Percentiles rank a stretch among this genome's conserved stretches.
Evolutionary conservation across 2,113 vertebrate species (phyloP).

Genomic region (Mola mola): DNA sequence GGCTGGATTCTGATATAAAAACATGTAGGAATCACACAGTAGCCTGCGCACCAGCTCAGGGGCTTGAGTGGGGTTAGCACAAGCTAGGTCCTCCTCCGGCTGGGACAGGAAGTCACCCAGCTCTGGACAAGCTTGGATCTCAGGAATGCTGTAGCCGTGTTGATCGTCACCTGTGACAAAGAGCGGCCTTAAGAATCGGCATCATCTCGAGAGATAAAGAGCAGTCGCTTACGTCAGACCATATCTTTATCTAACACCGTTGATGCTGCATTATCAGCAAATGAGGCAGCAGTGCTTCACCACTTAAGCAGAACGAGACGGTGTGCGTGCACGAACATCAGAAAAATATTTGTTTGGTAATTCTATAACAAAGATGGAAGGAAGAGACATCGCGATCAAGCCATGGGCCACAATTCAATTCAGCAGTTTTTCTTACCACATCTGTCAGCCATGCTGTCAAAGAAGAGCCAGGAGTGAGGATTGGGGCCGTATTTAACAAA

Average conservation of each 20-base stretch:
- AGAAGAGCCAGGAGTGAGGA: slow-evolving; percentile 83
- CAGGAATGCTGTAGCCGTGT: slow-evolving; percentile 79
- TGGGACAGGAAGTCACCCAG: slow-evolving; percentile 81
- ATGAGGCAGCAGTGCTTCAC: slow-evolving; percentile 1
- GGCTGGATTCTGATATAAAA: slow-evolving; percentile 77
- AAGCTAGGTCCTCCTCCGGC: slow-evolving; percentile 70
- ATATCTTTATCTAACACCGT: slow-evolving; percentile 40
- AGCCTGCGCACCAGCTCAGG: slow-evolving; percentile 77
- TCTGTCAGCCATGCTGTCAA: slow-evolving; percentile 87
- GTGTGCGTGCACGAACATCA: slow-evolving; percentile 12
- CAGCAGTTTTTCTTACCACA: slow-evolving; percentile 64
- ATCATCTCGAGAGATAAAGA: slow-evolving; percentile 50
- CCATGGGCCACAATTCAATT: neutral
- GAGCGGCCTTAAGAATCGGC: slow-evolving; percentile 43
- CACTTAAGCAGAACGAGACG: slow-evolving; percentile 9
- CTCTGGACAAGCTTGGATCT: slow-evolving; percentile 80
- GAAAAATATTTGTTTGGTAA: neutral
- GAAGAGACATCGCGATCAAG: neutral
- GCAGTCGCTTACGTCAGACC: slow-evolving; percentile 43
- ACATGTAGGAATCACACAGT: slow-evolving; percentile 85
- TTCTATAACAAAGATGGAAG: neutral
- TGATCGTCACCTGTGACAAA: slow-evolving; percentile 75
- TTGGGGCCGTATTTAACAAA: slow-evolving; percentile 82
- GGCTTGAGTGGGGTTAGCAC: slow-evolving; percentile 58
- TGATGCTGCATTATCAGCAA: slow-evolving; percentile 36